A percentile compares a stretch with the other conserved stretches of the same genome.
Conservation (phyloP, 2,888 invertebrate genomes). For the Amphipoea lucens region DNA sequence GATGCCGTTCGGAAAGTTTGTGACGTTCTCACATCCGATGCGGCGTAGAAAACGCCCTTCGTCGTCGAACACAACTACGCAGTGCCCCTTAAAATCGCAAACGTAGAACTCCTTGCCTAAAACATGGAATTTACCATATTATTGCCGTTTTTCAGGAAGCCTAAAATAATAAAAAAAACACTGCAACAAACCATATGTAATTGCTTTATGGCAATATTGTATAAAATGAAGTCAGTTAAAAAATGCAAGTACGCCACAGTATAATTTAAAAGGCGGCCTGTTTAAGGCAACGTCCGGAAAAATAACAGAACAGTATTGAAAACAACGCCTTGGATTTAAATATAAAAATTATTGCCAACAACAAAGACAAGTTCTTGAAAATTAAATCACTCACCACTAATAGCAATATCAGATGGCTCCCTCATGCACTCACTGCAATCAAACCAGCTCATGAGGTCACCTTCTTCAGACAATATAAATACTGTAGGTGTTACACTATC, state of each 20-base stretch:
- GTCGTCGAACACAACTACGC: constrained; percentile 98
- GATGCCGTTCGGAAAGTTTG: constrained; percentile 99
- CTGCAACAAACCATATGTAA: background rate
- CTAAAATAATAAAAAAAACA: background rate
- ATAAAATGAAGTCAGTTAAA: background rate
- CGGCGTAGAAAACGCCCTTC: constrained; percentile 97
- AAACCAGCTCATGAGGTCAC: constrained; percentile 98
- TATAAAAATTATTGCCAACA: background rate
- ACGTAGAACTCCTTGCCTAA: constrained; percentile 97
- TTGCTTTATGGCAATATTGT: background rate
- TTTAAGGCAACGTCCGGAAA: background rate
- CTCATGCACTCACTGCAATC: constrained; percentile 99
- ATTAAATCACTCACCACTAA: constrained; percentile 93
- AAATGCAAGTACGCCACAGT: background rate
- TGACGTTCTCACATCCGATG: constrained; percentile 98
- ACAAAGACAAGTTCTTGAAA: background rate
- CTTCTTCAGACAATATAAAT: constrained; percentile 97
- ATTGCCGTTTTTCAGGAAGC: background rate
- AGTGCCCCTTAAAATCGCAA: constrained; percentile 99
- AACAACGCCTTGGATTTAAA: background rate
- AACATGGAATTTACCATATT: constrained; percentile 49
- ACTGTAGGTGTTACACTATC: constrained; percentile 99
- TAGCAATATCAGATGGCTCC: constrained; percentile 99
- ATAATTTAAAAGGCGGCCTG: background rate
- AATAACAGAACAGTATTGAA: background rate